Percentiles rank a stretch among this genome's conserved stretches.
These are phyloP conservation scores for Hiodon alosoides DNA, from an alignment of 2,113 vertebrate species.

Conservation along the genomic window DNA sequence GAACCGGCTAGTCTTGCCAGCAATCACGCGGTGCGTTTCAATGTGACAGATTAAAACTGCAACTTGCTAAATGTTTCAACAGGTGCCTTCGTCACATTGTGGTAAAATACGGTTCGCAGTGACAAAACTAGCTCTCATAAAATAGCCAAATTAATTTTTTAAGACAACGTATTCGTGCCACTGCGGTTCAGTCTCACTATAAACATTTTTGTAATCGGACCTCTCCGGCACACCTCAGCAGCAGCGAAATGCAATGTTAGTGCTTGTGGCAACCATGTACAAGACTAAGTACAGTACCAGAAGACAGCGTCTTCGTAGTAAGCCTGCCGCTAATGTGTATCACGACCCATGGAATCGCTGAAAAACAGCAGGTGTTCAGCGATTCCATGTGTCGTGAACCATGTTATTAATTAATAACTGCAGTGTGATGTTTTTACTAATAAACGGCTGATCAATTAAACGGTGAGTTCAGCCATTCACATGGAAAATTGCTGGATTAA, in stretches of 20 bases:
- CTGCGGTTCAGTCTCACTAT: background rate
- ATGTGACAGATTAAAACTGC: too few species aligned
- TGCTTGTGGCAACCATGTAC: background rate
- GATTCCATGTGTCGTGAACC: constrained; percentile 8
- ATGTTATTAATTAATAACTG: constrained; percentile 18
- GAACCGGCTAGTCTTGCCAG: too few species aligned
- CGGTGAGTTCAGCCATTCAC: constrained; percentile 6
- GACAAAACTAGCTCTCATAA: too few species aligned
- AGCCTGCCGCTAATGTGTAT: too few species aligned
- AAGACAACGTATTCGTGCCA: too few species aligned
- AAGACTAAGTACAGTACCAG: constrained; percentile 12
- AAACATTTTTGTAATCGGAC: constrained; percentile 2
- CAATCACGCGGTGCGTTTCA: too few species aligned
- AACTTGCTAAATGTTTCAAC: too few species aligned
- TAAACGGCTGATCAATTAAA: constrained; percentile 20
- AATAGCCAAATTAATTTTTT: too few species aligned
- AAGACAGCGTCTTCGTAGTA: background rate
- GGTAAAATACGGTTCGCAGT: background rate
- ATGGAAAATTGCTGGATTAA: constrained; percentile 20
- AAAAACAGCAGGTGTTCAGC: constrained; percentile 10
- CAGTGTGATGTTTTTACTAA: background rate
- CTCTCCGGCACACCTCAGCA: constrained; percentile 7
- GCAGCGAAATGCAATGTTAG: constrained; percentile 1
- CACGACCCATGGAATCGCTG: too few species aligned
- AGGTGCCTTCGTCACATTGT: too few species aligned